These are phyloP conservation scores for Ectemnius cavifrons DNA, from an alignment of 2,888 invertebrate genomes.

Conservation along the genomic window DNA sequence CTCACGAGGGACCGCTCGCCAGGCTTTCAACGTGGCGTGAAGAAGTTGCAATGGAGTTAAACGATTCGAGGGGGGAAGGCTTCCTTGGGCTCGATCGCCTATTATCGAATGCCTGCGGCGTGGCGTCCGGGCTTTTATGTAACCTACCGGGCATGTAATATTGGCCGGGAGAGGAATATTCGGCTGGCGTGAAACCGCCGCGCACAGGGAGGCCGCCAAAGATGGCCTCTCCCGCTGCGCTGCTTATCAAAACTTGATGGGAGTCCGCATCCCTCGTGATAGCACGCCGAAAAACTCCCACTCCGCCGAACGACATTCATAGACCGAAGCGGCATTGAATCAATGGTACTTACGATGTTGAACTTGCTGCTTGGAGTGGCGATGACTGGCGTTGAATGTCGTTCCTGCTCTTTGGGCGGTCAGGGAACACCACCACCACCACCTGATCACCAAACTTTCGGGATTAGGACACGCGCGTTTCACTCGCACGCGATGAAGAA, in stretches of 20 bases:
- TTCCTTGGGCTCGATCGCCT: slow-evolving; percentile 39
- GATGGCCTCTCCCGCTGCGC: slow-evolving; percentile 61
- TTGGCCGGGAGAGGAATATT: slow-evolving; percentile 46
- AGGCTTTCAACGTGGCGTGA: too few relatives aligned
- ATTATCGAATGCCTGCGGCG: slow-evolving; percentile 46
- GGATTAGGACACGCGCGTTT: slow-evolving; percentile 40
- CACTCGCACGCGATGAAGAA: slow-evolving; percentile 25
- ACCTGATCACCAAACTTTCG: slow-evolving; percentile 52
- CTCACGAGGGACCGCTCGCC: too few relatives aligned
- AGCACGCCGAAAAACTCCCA: too few relatives aligned
- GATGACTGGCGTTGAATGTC: slow-evolving; percentile 27
- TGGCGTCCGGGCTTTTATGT: slow-evolving; percentile 29
- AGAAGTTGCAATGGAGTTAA: background rate
- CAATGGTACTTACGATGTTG: slow-evolving; percentile 52
- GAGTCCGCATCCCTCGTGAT: background rate
- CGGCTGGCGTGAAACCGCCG: slow-evolving; percentile 48
- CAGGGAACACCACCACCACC: slow-evolving; percentile 31
- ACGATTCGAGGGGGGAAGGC: slow-evolving; percentile 32
- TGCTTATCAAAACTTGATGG: slow-evolving; percentile 48
- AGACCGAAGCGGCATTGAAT: slow-evolving; percentile 6
- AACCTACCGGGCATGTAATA: slow-evolving; percentile 54
- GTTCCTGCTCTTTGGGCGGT: slow-evolving; percentile 31
- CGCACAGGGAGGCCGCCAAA: slow-evolving; percentile 51
- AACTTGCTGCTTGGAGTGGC: slow-evolving; percentile 36
- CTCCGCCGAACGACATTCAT: background rate